A percentile compares a stretch with the other conserved stretches of the same genome.
phyloP scores from a whole-genome alignment of 2,797 vertebrate genomes.

The Kryptolebias ocellatus region DNA sequence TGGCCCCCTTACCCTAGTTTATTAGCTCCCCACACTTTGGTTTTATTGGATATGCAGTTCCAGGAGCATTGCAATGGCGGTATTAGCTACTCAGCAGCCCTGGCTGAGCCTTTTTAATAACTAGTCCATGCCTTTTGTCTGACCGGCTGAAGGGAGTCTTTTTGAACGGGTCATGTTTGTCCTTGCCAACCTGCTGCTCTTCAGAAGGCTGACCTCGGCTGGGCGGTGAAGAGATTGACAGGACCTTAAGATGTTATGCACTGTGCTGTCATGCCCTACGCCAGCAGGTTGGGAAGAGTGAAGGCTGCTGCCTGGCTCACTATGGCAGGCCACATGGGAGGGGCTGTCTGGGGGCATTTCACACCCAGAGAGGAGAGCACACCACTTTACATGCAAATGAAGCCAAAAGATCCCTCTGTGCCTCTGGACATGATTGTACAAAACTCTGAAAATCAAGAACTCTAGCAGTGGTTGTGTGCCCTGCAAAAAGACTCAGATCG shows the following conservation, averaged over 20 bases:
- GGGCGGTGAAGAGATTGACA: constrained; percentile 73
- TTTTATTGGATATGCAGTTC: constrained; percentile 60
- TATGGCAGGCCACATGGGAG: constrained; percentile 70
- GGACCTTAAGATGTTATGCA: constrained; percentile 76
- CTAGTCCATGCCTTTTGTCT: constrained; percentile 47
- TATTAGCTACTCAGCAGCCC: constrained; percentile 40
- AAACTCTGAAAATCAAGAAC: constrained; percentile 64
- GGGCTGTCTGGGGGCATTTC: constrained; percentile 73
- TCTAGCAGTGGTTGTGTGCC: constrained; percentile 20
- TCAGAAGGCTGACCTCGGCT: constrained; percentile 69
- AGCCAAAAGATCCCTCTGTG: constrained; percentile 71
- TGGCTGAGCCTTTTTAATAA: constrained; percentile 60
- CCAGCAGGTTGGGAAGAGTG: constrained; percentile 74
- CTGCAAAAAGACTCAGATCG: constrained; percentile 23
- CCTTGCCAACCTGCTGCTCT: constrained; percentile 74
- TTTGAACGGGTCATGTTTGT: constrained; percentile 69
- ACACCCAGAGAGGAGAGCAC: constrained; percentile 61
- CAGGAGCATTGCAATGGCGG: constrained; percentile 25
- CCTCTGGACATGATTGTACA: constrained; percentile 66
- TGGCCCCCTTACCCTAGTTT: constrained; percentile 46
- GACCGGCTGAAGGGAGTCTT: constrained; percentile 56
- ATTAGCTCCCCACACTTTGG: constrained; percentile 50
- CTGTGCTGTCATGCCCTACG: constrained; percentile 71
- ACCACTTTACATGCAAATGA: constrained; percentile 84
- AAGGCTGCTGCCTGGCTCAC: constrained; percentile 70